phyloP scores from a whole-genome alignment of 1,140 invertebrate genomes.

The Eriosoma lanigerum region DNA sequence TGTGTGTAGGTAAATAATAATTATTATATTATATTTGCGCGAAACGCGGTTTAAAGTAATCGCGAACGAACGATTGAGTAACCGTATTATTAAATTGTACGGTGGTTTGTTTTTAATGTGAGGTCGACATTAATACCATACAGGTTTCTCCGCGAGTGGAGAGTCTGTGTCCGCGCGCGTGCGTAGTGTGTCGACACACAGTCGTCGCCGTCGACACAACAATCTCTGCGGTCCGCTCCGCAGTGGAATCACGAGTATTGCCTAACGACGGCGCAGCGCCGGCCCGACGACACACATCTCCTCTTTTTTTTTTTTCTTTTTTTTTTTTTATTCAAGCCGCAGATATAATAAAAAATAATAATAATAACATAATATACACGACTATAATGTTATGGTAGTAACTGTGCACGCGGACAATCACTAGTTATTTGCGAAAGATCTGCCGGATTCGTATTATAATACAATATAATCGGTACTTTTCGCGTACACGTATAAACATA shows the following conservation, averaged over 20 bases:
- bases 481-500: too few species aligned
- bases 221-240: background rate
- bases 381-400: too few species aligned
- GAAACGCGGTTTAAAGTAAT: too few species aligned
- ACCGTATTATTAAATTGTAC: too few species aligned
- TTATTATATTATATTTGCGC: too few species aligned
- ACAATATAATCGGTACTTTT: too few species aligned
- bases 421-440: background rate
- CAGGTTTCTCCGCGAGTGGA: background rate
- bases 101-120: background rate
- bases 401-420: too few species aligned
- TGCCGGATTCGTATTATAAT: too few species aligned
- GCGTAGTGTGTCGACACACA: background rate
- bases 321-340: background rate
- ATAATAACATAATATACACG: background rate
- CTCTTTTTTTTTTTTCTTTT: too few species aligned
- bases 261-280: background rate
- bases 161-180: background rate
- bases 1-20: too few species aligned
- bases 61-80: background rate
- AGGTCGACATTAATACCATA: background rate
- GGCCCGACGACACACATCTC: background rate
- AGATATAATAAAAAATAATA: background rate
- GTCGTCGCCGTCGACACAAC: background rate
- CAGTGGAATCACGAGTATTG: background rate